phyloP scores from a whole-genome alignment of 1,140 invertebrate genomes.

The Ridgeia piscesae region DNA sequence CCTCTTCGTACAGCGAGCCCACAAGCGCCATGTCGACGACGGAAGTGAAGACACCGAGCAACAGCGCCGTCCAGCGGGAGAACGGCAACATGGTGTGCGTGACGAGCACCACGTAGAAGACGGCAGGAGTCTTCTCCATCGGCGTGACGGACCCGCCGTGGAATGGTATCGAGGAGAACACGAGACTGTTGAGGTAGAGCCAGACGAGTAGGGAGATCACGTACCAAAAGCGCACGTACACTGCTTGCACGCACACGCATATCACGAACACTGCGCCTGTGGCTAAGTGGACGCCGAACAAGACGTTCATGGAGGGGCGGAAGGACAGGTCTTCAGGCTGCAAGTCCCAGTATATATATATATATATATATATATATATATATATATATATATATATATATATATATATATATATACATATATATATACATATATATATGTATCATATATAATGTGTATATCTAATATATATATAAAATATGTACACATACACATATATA shows the following conservation, averaged over 20 bases:
- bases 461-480: no score
- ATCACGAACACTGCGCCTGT: neutral
- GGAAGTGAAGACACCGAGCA: constrained; percentile 41
- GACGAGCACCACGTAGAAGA: constrained; percentile 55
- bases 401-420: no score
- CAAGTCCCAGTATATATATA: neutral
- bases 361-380: no score
- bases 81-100: constrained; percentile 49
- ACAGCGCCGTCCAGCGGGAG: constrained; percentile 41
- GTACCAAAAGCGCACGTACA: neutral
- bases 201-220: constrained; percentile 75
- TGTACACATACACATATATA: no score
- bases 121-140: constrained; percentile 62
- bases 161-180: constrained; percentile 40
- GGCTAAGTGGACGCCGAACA: neutral
- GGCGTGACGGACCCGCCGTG: neutral
- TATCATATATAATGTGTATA: no score
- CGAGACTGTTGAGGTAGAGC: constrained; percentile 68
- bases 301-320: neutral
- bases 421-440: no score
- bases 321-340: neutral
- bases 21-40: constrained; percentile 34
- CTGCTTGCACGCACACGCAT: neutral
- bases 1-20: constrained; percentile 18
- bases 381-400: no score